These are phyloP conservation scores for Liposcelis brunnea DNA, from an alignment of 2,888 invertebrate species.

Conservation along the genomic window DNA sequence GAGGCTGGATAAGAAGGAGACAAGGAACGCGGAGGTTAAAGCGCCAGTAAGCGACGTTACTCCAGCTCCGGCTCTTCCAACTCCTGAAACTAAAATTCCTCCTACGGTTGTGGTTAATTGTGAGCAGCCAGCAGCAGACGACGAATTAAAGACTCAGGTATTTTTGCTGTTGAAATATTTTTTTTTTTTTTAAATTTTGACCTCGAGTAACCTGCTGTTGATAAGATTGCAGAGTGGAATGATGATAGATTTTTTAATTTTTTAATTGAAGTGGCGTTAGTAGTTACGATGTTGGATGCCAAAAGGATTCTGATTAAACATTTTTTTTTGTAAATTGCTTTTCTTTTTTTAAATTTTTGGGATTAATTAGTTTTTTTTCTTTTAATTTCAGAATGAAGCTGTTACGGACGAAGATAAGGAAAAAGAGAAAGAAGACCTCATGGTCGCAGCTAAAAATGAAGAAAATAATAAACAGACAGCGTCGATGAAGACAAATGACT, in stretches of 20 bases:
- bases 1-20: no score
- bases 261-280: no score
- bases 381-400: conserved; percentile 13
- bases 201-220: not conserved
- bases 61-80: no score
- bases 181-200: not conserved
- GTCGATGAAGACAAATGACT: conserved; percentile 14
- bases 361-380: not conserved
- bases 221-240: conserved; percentile 12
- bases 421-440: conserved; percentile 20
- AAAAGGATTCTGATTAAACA: conserved; percentile 4
- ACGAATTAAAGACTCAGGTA: not conserved
- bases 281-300: conserved; percentile 16
- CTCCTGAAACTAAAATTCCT: no score
- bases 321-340: conserved; percentile 5
- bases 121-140: conserved; percentile 3
- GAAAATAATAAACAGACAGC: conserved; percentile 25
- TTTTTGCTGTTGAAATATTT: not conserved
- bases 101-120: not conserved
- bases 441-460: conserved; percentile 28
- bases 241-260: no score
- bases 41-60: no score
- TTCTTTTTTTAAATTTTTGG: not conserved
- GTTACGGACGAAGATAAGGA: conserved; percentile 21
- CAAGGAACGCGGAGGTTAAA: no score